Percentiles rank a stretch among this genome's conserved stretches.
Evolutionary conservation across 1,140 invertebrate genomes (phyloP).

Genomic region (Aphelenchoides fujianensis): DNA sequence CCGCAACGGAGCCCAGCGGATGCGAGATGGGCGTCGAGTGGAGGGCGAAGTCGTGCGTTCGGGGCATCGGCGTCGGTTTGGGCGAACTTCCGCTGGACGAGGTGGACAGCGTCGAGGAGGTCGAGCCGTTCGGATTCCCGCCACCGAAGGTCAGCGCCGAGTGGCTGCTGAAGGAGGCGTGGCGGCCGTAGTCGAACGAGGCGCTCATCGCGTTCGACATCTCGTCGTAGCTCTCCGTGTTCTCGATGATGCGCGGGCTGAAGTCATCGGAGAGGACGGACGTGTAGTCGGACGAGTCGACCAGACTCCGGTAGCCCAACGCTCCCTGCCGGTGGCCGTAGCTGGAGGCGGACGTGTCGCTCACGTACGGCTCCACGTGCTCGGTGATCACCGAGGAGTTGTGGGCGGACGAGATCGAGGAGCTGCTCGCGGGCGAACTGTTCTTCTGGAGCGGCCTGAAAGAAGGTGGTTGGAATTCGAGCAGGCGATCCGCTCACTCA

Average conservation of each 20-base stretch:
- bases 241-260: neutral
- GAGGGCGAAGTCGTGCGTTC: neutral
- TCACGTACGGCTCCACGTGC: neutral
- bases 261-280: neutral
- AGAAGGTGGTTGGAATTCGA: neutral
- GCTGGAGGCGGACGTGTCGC: neutral
- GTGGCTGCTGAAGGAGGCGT: neutral
- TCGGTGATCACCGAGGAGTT: neutral
- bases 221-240: neutral
- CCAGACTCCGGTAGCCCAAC: conserved; percentile 7
- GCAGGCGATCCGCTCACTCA: conserved; percentile 1
- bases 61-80: conserved; percentile 18
- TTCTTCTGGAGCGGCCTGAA: neutral
- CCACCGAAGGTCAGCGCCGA: neutral
- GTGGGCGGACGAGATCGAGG: neutral
- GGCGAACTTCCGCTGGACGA: neutral
- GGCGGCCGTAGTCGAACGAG: neutral
- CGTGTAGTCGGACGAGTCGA: neutral
- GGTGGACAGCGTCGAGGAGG: neutral
- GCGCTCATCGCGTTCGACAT: neutral
- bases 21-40: neutral
- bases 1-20: neutral
- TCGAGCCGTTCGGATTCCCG: too few relatives aligned
- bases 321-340: neutral
- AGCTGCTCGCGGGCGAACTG: conserved; percentile 1